These are phyloP conservation scores for Trachurus trachurus DNA, from an alignment of 2,797 vertebrate species.

Conservation along the genomic window DNA sequence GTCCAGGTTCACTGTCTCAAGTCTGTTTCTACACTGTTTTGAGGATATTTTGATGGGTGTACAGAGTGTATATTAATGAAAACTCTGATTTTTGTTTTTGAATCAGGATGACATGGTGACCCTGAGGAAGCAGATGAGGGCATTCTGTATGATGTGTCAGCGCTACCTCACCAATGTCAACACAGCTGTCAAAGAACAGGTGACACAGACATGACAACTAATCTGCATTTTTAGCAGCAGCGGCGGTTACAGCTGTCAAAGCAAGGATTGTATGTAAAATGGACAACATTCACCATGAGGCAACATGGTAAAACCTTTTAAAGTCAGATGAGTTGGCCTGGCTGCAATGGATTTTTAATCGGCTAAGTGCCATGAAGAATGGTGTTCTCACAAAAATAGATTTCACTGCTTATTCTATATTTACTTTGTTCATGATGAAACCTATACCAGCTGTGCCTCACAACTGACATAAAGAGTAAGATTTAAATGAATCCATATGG, in stretches of 20 bases:
- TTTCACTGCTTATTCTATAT: not conserved
- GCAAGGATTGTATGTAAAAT: not conserved
- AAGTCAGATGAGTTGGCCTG: not conserved
- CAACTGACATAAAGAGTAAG: not conserved
- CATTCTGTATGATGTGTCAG: conserved; percentile 99
- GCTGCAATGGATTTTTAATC: conserved; percentile 6
- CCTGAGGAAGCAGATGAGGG: conserved; percentile 98
- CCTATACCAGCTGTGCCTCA: not conserved
- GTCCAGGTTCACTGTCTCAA: not conserved
- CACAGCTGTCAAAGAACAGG: conserved; percentile 99
- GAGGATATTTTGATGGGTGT: not conserved
- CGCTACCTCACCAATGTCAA: conserved; percentile 99
- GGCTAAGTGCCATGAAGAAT: not conserved
- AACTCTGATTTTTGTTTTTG: not conserved
- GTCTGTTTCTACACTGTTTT: not conserved
- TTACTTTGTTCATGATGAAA: no score
- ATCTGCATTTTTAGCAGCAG: not conserved
- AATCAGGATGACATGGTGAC: conserved; percentile 94
- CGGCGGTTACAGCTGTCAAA: not conserved
- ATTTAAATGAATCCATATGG: not conserved
- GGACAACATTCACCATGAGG: not conserved
- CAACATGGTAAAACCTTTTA: not conserved
- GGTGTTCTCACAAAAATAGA: not conserved
- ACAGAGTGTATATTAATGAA: not conserved
- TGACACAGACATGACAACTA: conserved; percentile 66